These are phyloP conservation scores for Autographa gamma DNA, from an alignment of 2,888 invertebrate genomes.

Conservation along the genomic window DNA sequence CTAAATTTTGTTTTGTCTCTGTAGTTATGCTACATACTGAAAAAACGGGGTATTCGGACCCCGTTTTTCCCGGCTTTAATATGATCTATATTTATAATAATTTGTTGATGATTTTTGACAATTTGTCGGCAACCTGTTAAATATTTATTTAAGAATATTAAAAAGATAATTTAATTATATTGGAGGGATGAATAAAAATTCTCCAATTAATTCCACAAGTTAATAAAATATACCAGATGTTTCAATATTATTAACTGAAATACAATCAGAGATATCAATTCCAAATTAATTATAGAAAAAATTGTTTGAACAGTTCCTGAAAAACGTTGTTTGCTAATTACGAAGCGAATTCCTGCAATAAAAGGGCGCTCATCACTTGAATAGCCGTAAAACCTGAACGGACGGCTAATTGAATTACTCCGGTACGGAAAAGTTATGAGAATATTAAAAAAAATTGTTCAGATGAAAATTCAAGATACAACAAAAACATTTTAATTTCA, in stretches of 20 bases:
- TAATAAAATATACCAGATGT: background rate
- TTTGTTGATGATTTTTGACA: no score
- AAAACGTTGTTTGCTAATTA: background rate
- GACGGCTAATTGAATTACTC: slow-evolving; percentile 3
- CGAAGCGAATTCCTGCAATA: background rate
- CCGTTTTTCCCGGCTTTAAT: no score
- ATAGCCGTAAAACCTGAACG: background rate
- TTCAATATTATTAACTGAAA: background rate
- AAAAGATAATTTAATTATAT: no score
- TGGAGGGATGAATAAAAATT: no score
- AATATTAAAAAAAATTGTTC: no score
- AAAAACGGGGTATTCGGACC: no score
- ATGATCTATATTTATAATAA: no score
- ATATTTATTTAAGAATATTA: no score
- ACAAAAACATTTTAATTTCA: no score
- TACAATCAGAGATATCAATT: background rate
- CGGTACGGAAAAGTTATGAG: background rate
- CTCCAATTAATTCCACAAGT: background rate
- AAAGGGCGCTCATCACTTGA: background rate
- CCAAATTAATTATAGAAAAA: background rate
- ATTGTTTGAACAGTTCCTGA: background rate
- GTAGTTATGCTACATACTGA: background rate
- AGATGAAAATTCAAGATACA: no score
- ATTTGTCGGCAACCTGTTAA: no score
- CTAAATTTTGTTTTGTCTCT: background rate